Conservation (phyloP, 2,797 vertebrate genomes). For the Hapalemur alaotrensis region DNA sequence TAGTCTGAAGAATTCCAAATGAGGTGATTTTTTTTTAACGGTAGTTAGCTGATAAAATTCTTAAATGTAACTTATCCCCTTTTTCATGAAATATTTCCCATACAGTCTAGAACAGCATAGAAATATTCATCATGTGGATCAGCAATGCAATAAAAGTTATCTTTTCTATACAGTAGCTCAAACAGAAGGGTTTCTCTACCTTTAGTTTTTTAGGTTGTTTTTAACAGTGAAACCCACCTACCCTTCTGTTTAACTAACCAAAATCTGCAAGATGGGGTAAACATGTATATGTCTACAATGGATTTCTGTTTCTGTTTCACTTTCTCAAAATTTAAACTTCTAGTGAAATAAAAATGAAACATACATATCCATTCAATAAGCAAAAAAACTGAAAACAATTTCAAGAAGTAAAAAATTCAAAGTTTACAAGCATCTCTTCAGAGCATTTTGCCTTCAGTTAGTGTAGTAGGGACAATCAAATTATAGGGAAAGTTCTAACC, state of each 20-base stretch:
- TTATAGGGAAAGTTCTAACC: background rate
- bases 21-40: background rate
- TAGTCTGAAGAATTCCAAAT: conserved; percentile 17
- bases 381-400: background rate
- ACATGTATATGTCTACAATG: background rate
- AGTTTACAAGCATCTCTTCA: conserved; percentile 17
- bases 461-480: background rate
- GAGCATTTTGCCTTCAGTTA: background rate
- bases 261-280: conserved; percentile 14
- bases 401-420: conserved; percentile 12
- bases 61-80: background rate
- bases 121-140: background rate
- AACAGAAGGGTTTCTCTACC: conserved; percentile 37
- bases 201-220: background rate
- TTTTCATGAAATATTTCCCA: background rate
- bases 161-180: conserved; percentile 47
- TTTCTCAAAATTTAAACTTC: conserved; percentile 59
- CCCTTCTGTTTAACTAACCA: background rate
- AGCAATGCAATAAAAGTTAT: background rate
- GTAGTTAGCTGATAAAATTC: background rate
- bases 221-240: conserved; percentile 9
- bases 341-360: conserved; percentile 49
- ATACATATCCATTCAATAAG: conserved; percentile 31
- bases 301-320: conserved; percentile 26
- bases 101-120: background rate